Base-by-base conservation (phyloP, 2,888 invertebrate genomes). In the Leptopterna dolabrata region DNA sequence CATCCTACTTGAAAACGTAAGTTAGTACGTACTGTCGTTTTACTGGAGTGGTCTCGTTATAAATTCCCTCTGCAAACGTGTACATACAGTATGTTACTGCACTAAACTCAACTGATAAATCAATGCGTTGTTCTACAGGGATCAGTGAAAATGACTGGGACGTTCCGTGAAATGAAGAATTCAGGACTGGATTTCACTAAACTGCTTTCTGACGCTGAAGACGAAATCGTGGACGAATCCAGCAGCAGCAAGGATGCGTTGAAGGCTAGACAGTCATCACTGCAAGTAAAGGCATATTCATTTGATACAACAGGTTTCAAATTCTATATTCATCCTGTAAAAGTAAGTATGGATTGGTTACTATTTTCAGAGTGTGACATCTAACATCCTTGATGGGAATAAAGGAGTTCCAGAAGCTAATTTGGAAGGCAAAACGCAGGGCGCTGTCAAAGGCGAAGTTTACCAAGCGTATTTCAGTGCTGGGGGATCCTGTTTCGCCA, bases 171-270 rank as follows among this genome's bases (percentile, higher is more conserved):
- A 0, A 92, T 97, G 1, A 94, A 95, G 89, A 94, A 94, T 4
- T 94, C 95, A 6, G 96, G 96, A 0, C 91, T 96, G 90, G 95
- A 97, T 92, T 96, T 97, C 91, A 96, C 96, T 0, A 93, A 95
- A 90, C 91, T 97, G 88, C 91, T 97, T 87, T 94, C 91, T 0
- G 36, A 51, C n/a, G 93, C 93, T 76, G 93, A 93, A 63, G 90
- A 91, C n/a, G 92, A 92, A 13, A 91, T 87, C 76, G 47, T 13
- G 14, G 83, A 83, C 1, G 70, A 71, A 19, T 27, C 41, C 6
- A 78, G 27, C 4, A 16, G 16, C 13, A 41, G 43, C 24, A 82
- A 55, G 11, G 36, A 41, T 1, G 41, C 30, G 16, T 30, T 24
- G 13, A 84, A 84, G 13, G 16, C 41, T 41, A 88, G 89, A 55